Evolutionary conservation across 2,888 invertebrate genomes (phyloP).

Genomic region (Watsonalla cultraria): DNA sequence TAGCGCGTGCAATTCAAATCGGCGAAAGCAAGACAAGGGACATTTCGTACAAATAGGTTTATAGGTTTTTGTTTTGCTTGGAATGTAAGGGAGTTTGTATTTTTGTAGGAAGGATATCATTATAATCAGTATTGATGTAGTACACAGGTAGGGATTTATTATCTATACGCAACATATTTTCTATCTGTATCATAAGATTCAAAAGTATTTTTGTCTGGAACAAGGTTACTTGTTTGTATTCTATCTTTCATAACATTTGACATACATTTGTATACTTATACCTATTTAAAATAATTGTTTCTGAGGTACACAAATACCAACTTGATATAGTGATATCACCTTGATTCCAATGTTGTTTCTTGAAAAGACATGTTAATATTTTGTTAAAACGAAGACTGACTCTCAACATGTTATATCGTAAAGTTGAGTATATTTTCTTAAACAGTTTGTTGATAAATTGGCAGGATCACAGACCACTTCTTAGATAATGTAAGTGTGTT

Average conservation of each 20-base stretch:
- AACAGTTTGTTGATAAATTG: not conserved
- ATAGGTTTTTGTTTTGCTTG: slow-evolving; percentile 11
- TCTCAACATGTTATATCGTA: not conserved
- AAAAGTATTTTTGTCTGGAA: not conserved
- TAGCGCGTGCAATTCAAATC: not conserved
- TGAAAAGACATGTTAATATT: not conserved
- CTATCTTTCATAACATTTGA: no score
- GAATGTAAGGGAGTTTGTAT: slow-evolving; percentile 12
- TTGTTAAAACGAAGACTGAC: not conserved
- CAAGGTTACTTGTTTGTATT: not conserved
- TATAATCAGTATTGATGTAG: not conserved
- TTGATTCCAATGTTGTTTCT: not conserved
- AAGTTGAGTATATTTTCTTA: no score
- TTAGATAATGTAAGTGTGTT: not conserved
- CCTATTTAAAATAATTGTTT: no score
- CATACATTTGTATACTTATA: no score
- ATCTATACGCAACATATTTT: not conserved
- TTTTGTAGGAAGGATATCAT: slow-evolving; percentile 12
- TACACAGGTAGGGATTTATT: not conserved
- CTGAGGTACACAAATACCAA: no score
- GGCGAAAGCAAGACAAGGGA: not conserved
- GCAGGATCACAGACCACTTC: not conserved
- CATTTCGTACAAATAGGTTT: not conserved
- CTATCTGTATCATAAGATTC: not conserved
- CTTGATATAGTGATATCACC: no score